phyloP scores from a whole-genome alignment of 2,113 vertebrate genomes.

The Numida meleagris region DNA sequence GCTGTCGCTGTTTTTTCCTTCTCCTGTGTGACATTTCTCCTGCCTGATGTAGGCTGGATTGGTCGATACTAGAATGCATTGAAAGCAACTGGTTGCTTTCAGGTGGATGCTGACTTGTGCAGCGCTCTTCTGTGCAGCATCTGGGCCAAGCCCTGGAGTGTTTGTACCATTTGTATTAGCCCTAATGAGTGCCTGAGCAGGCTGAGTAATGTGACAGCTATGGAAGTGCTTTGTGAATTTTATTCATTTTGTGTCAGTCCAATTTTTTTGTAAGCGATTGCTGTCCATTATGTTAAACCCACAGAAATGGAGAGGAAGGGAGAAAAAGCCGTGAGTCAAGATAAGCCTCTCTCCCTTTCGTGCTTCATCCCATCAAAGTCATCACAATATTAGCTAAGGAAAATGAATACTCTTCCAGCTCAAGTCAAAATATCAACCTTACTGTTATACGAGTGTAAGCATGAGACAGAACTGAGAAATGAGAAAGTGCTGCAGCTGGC shows the following conservation, averaged over 20 bases:
- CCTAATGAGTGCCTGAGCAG: background rate
- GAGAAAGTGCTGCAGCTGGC: background rate
- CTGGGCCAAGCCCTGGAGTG: background rate
- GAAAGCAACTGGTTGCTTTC: background rate
- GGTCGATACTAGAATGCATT: background rate
- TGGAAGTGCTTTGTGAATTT: background rate
- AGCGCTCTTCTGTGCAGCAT: background rate
- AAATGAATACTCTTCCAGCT: background rate
- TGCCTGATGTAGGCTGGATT: background rate
- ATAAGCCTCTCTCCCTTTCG: background rate
- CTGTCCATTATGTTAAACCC: background rate
- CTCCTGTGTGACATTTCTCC: background rate
- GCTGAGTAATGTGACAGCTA: background rate
- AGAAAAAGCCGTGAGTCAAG: background rate
- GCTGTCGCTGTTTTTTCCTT: background rate
- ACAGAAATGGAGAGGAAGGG: background rate
- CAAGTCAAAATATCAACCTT: background rate
- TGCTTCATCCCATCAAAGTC: slow-evolving; percentile 32
- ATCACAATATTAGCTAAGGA: background rate
- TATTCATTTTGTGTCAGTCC: background rate
- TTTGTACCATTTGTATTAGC: background rate
- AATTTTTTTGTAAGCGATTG: background rate
- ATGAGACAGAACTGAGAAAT: background rate
- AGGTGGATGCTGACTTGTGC: background rate
- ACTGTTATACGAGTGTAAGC: background rate